Percentiles rank a stretch among this genome's conserved stretches.
phyloP scores from a whole-genome alignment of 2,888 invertebrate genomes.

The Cosmia trapezina region DNA sequence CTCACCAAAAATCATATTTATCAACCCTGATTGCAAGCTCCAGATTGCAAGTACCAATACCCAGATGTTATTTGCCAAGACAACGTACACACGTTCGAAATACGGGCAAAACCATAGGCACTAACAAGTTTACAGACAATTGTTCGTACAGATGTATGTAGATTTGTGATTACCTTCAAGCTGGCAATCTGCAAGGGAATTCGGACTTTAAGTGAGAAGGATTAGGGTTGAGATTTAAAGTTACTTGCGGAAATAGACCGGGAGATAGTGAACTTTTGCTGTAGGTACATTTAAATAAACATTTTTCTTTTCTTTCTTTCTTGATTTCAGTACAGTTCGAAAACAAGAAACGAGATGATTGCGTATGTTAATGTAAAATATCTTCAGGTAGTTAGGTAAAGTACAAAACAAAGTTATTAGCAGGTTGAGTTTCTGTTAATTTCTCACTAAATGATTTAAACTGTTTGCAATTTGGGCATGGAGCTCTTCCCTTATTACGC shows the following conservation, averaged over 20 bases:
- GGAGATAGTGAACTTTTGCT: conserved; percentile 9
- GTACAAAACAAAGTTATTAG: too few species aligned
- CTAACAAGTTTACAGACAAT: conserved; percentile 58
- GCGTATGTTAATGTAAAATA: neutral
- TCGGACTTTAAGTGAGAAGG: fast-evolving
- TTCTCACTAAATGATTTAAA: neutral
- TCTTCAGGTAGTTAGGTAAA: neutral
- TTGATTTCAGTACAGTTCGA: too few species aligned
- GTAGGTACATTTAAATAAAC: too few species aligned
- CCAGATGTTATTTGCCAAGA: conserved; percentile 40
- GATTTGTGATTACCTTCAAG: conserved; percentile 2
- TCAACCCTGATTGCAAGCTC: conserved; percentile 13
- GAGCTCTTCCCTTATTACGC: neutral
- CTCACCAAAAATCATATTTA: neutral
- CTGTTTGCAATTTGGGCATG: neutral
- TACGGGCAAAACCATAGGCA: conserved; percentile 43
- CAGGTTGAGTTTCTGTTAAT: neutral
- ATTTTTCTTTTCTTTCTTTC: neutral
- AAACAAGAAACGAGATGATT: neutral
- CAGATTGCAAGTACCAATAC: conserved; percentile 13
- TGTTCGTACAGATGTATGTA: conserved; percentile 17
- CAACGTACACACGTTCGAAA: conserved; percentile 31
- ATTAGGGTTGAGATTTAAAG: conserved; percentile 19
- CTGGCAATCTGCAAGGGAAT: conserved; percentile 6
- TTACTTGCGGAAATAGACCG: neutral